phyloP scores from a whole-genome alignment of 2,113 vertebrate species.

The Pterophyllum scalare region DNA sequence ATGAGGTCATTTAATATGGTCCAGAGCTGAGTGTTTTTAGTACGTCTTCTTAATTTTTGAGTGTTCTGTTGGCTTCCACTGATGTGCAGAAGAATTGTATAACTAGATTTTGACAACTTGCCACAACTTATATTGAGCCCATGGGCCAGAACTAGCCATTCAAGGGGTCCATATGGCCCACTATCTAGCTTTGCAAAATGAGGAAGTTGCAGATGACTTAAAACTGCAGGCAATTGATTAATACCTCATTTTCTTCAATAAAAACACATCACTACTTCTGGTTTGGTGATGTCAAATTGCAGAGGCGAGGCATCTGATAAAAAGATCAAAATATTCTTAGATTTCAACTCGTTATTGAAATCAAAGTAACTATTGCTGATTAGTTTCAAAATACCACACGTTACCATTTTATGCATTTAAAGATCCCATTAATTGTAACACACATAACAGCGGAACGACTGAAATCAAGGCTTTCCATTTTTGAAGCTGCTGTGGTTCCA shows the following conservation, averaged over 20 bases:
- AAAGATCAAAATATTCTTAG: not conserved
- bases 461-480: too few species aligned
- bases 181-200: not conserved
- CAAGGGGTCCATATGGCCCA: not conserved
- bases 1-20: constrained; percentile 3
- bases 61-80: not conserved
- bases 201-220: not conserved
- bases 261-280: too few species aligned
- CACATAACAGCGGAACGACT: not conserved
- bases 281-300: not conserved
- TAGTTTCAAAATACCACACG: not conserved
- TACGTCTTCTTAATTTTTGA: not conserved
- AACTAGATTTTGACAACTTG: not conserved
- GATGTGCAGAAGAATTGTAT: not conserved
- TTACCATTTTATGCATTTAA: too few species aligned
- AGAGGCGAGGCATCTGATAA: not conserved
- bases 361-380: not conserved
- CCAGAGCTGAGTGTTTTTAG: not conserved
- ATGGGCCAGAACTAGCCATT: not conserved
- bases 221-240: too few species aligned
- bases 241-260: too few species aligned
- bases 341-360: not conserved
- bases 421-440: not conserved
- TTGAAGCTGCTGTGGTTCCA: too few species aligned
- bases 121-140: not conserved